phyloP scores from a whole-genome alignment of 2,797 vertebrate genomes.

The Falco peregrinus region DNA sequence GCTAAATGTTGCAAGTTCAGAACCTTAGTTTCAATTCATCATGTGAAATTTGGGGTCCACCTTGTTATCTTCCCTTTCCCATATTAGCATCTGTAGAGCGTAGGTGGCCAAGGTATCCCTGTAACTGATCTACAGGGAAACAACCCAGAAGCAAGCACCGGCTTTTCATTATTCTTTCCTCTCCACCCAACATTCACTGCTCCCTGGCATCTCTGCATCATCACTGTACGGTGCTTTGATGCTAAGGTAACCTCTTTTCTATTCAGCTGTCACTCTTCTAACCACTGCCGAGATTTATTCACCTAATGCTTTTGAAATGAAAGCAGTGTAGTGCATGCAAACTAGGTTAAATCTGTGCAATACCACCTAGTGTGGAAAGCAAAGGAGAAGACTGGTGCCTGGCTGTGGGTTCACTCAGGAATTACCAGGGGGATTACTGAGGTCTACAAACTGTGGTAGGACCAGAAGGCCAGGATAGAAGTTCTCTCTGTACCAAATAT shows the following conservation, averaged over 20 bases:
- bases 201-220: neutral
- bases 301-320: neutral
- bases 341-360: neutral
- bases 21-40: neutral
- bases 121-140: neutral
- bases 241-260: neutral
- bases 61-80: neutral
- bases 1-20: neutral
- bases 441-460: neutral
- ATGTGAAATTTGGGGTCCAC: neutral
- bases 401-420: neutral
- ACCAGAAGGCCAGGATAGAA: neutral
- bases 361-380: neutral
- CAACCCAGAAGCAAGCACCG: neutral
- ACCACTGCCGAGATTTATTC: neutral
- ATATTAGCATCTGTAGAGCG: neutral
- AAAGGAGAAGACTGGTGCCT: neutral
- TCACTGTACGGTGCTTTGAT: neutral
- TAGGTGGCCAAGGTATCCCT: neutral
- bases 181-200: accelerated
- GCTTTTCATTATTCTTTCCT: neutral
- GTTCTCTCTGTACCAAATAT: neutral
- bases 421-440: neutral
- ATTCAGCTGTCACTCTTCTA: neutral
- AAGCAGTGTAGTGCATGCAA: neutral